Evolutionary conservation across 2,113 vertebrate species (phyloP).

Genomic region (Cavia porcellus): DNA sequence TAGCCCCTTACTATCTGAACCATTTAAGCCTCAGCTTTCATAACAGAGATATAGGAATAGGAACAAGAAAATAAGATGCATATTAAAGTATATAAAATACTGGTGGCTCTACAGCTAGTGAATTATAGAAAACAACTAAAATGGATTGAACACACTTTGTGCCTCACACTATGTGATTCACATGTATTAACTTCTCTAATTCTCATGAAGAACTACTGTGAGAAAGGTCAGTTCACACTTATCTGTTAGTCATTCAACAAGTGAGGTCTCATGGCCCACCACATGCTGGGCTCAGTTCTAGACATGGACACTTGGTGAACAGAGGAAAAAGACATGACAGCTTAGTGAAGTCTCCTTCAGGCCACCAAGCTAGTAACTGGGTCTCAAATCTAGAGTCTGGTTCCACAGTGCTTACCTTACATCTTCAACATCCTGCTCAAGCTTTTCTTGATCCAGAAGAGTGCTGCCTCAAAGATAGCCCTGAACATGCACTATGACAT

Average conservation of each 20-base stretch:
- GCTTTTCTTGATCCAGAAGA: background rate
- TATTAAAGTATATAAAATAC: constrained; percentile 46
- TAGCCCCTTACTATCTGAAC: background rate
- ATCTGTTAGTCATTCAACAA: background rate
- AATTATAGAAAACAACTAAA: background rate
- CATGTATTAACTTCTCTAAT: background rate
- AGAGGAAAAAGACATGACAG: background rate
- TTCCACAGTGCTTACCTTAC: background rate
- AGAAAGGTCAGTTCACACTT: background rate
- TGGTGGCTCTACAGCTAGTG: background rate
- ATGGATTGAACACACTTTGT: background rate
- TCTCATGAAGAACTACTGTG: background rate
- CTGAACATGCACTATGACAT: background rate
- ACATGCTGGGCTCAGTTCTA: background rate
- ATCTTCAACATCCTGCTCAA: background rate
- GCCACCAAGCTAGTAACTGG: background rate
- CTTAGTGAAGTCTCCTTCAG: background rate
- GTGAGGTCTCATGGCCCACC: background rate
- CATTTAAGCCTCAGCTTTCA: background rate
- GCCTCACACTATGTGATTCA: background rate
- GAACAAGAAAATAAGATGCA: constrained; percentile 22
- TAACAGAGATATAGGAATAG: background rate
- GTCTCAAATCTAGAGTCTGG: background rate
- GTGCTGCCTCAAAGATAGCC: background rate
- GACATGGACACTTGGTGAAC: background rate